Evolutionary conservation across 2,888 invertebrate species (phyloP).

Genomic region (Callyntrura sp.): DNA sequence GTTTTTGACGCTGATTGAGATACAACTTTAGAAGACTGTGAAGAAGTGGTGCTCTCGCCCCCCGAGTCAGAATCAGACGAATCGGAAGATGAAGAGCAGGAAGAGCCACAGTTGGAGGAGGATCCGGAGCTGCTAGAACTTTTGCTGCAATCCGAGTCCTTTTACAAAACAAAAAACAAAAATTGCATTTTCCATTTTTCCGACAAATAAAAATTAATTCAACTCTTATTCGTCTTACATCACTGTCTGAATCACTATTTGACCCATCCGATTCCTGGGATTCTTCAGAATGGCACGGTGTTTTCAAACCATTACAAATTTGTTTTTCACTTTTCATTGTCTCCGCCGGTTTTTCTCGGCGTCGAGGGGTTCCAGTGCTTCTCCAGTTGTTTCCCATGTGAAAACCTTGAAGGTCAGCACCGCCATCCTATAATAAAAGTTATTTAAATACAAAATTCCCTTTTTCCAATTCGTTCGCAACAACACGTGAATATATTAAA

Average conservation of each 20-base stretch:
- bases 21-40: slow-evolving; percentile 62
- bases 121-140: slow-evolving; percentile 83
- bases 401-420: slow-evolving; percentile 72
- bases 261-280: slow-evolving; percentile 81
- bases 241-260: slow-evolving; percentile 77
- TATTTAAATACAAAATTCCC: no score
- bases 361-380: slow-evolving; percentile 76
- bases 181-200: not conserved
- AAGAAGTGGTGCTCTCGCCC: slow-evolving; percentile 78
- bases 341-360: slow-evolving; percentile 73
- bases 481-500: no score
- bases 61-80: slow-evolving; percentile 82
- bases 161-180: slow-evolving; percentile 76
- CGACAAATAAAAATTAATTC: not conserved
- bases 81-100: slow-evolving; percentile 73
- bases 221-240: slow-evolving; percentile 29
- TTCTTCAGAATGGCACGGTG: slow-evolving; percentile 80
- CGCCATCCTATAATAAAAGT: slow-evolving; percentile 53
- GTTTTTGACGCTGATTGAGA: slow-evolving; percentile 34
- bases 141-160: slow-evolving; percentile 85
- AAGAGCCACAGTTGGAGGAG: slow-evolving; percentile 62
- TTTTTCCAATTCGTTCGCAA: no score
- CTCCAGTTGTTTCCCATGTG: slow-evolving; percentile 80
- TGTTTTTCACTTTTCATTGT: slow-evolving; percentile 77
- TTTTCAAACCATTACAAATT: slow-evolving; percentile 79